Evolutionary conservation across 2,113 vertebrate genomes (phyloP), one percentile per base, ranked within the genome.

Genomic region (Rhagologus leucostigma): DNA sequence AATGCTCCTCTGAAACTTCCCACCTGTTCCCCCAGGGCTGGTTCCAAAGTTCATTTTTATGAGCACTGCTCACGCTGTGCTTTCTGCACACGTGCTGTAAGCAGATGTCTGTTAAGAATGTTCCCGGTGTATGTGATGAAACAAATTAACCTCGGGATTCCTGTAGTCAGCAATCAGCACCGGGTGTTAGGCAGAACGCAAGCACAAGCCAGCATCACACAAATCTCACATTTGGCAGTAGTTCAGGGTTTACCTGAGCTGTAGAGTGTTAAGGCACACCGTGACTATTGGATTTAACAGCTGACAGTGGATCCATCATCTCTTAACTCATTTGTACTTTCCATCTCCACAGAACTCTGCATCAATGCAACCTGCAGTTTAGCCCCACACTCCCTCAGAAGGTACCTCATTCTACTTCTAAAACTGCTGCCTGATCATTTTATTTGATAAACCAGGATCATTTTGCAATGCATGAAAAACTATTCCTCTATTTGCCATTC

Each of bases 101-200:
- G 39, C 33, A 39, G 73, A 71, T 0, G 0, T 32, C 55, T 35
- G n/a, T 46, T 56, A 69, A 59, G 22, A 41, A 37, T 1, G 3
- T 21, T 69, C 39, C 41, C 27, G 7, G 2, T 18, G 10, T 13
- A 50, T 23, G 17, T 10, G 30, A 64, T 30, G 27, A 56, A 64
- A 80, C 16, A 55, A 68, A 27, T 53, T 20, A 63, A 86, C 13
- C 13, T 16, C 2, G 0, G 6, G 19, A 64, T 19, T 84, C 65
- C 9, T 33, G 33, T 26, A 33, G n/a, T 30, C 42, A 26, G 59
- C 56, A 56, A 56, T 30, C 41, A 35, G 50, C 69, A 74, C 7
- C 0, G 3, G 12, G 7, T 18, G 18, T 52, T 16, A 13, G 27
- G 46, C 64, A 49, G 33, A 56, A 59, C 3, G 33, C 41, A 70